Percentiles rank a stretch among this genome's conserved stretches.
phyloP scores from a whole-genome alignment of 2,797 vertebrate species.

The Naso thynnoides region DNA sequence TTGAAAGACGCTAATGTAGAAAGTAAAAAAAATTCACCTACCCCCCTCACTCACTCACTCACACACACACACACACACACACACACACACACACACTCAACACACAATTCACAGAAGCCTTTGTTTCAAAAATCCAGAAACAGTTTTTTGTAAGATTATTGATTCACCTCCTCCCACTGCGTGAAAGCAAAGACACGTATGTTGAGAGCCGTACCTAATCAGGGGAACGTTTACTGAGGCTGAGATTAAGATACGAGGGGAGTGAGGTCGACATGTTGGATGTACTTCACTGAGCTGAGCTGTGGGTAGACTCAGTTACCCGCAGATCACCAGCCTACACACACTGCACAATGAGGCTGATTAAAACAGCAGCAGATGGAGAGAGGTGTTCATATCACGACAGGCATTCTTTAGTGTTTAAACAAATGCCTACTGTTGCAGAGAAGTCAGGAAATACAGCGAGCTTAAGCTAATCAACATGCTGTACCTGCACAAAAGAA shows the following conservation, averaged over 20 bases:
- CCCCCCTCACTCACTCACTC: not conserved
- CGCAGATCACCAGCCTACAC: constrained; percentile 65
- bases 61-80: not conserved
- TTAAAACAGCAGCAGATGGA: constrained; percentile 60
- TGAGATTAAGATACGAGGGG: constrained; percentile 57
- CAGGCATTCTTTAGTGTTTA: constrained; percentile 22
- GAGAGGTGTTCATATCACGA: constrained; percentile 47
- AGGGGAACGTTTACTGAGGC: constrained; percentile 46
- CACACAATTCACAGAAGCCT: constrained; percentile 3
- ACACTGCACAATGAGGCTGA: constrained; percentile 45
- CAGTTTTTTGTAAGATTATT: constrained; percentile 49
- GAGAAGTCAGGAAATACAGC: constrained; percentile 29
- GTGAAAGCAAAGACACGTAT: constrained; percentile 58
- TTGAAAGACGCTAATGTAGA: constrained; percentile 40
- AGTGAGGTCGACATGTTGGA: constrained; percentile 63
- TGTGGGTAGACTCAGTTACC: constrained; percentile 60
- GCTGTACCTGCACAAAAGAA: constrained; percentile 6
- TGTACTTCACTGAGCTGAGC: constrained; percentile 52
- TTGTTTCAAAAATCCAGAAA: constrained; percentile 37
- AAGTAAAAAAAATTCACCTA: constrained; percentile 27
- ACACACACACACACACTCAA: too few species aligned
- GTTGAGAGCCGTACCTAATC: constrained; percentile 64
- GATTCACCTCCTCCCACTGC: constrained; percentile 60
- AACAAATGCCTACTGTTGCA: constrained; percentile 36
- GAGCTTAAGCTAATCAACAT: constrained; percentile 14